Evolutionary conservation across 1,140 invertebrate genomes (phyloP).

Genomic region (Prorops nasuta): DNA sequence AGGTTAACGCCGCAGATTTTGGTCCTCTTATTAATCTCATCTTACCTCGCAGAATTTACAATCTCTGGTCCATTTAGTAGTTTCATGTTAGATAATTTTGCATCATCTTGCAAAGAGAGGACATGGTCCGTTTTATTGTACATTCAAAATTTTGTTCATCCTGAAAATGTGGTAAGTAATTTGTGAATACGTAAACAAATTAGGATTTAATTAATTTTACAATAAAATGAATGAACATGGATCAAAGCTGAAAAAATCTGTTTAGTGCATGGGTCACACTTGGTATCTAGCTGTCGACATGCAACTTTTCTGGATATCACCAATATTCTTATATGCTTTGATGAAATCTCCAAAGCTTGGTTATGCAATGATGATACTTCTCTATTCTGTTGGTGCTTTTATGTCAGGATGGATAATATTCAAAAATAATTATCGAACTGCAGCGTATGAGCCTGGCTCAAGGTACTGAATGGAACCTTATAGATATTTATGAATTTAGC

Average conservation of each 20-base stretch:
- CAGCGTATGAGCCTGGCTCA: not conserved
- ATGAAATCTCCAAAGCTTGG: constrained; percentile 18
- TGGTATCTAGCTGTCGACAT: constrained; percentile 69
- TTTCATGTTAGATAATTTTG: not conserved
- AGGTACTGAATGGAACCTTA: not conserved
- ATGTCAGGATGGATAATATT: not conserved
- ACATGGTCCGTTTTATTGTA: constrained; percentile 64
- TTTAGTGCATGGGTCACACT: constrained; percentile 59
- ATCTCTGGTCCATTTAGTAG: not conserved
- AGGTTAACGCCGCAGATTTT: not conserved
- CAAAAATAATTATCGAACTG: constrained; percentile 1
- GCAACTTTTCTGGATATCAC: constrained; percentile 66
- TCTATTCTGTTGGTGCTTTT: not conserved
- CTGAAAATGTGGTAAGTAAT: constrained; percentile 34
- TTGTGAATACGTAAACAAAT: no score
- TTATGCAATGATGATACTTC: not conserved
- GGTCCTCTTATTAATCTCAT: not conserved
- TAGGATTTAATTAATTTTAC: no score
- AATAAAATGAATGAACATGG: not conserved
- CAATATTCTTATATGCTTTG: constrained; percentile 53
- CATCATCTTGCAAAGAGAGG: constrained; percentile 43
- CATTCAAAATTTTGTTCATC: constrained; percentile 61
- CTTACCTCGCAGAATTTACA: not conserved
- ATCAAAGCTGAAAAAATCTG: not conserved
- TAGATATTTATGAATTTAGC: not conserved